Evolutionary conservation across 2,888 invertebrate species (phyloP), one percentile per base, ranked within the genome.

Genomic region (Limnephilus rhombicus): DNA sequence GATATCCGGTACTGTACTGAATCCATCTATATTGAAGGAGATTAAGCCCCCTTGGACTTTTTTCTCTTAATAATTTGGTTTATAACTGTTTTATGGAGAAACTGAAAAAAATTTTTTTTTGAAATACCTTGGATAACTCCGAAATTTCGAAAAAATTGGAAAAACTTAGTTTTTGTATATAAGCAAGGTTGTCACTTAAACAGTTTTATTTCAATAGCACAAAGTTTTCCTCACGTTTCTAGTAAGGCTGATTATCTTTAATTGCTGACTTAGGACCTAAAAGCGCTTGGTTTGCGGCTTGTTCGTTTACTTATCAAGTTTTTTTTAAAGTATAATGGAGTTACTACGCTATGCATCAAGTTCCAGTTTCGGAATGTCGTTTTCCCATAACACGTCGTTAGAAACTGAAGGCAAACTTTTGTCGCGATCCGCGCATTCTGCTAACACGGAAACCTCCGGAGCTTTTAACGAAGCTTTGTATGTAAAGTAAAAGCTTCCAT

Each of bases 391-490:
- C 88, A 88, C 68, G 88, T 88, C 88, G 88, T 88, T 88, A 88
- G 68, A 37, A 88, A 88, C 88, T 88, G 37, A 31, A 68, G 31
- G 31, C 31, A 88, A 88, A 88, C 53, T 88, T 88, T 88, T 80
- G 18, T 88, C 88, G 31, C 88, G 53, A 88, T 88, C 88, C 88
- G 53, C 88, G 37, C 88, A 80, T 88, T 34, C 86, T 29, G 31
- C 68, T 15, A 29, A 68, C 53, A 37, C 41, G 15, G 41, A 45
- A 45, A 86, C 86, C 83, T 83, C 88, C 29, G 68, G 34, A 68
- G 88, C 88, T 88, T 88, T 88, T 88, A 88, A 88, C 88, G 88
- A 88, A 88, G 88, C 88, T 88, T 88, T 88, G 88, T 68, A 88
- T 80, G 86, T 86, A 86, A 86, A 88, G 88, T 68, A 88, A 88